Evolutionary conservation across 2,888 invertebrate genomes (phyloP).

Genomic region (Xylota sylvarum): DNA sequence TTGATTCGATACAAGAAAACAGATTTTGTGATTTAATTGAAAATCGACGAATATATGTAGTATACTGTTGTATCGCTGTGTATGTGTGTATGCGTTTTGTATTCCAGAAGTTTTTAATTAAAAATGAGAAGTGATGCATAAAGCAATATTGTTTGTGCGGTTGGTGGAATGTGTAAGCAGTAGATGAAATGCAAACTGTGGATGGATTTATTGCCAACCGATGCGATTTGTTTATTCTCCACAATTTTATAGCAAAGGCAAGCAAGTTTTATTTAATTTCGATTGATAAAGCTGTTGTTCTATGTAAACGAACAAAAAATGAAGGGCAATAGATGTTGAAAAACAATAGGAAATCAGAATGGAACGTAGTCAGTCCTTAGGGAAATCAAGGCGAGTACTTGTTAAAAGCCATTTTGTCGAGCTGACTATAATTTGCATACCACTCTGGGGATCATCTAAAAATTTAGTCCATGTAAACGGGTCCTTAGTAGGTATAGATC

Average conservation of each 20-base stretch:
- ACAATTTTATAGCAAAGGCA: constrained; percentile 6
- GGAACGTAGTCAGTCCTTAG: too few relatives aligned
- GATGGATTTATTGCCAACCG: constrained; percentile 30
- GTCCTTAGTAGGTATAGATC: too few relatives aligned
- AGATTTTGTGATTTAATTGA: constrained; percentile 68
- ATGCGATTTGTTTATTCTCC: constrained; percentile 32
- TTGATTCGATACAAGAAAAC: constrained; percentile 68
- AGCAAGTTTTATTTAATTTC: constrained; percentile 4
- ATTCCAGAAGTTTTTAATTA: constrained; percentile 62
- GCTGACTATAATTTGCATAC: too few relatives aligned
- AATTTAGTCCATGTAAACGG: too few relatives aligned
- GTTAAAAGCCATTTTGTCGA: too few relatives aligned
- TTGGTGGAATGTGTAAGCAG: constrained; percentile 7
- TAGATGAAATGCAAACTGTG: constrained; percentile 32
- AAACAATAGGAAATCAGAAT: too few relatives aligned
- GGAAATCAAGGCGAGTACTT: too few relatives aligned
- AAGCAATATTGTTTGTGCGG: constrained; percentile 42
- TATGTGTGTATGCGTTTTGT: neutral
- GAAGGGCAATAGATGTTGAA: too few relatives aligned
- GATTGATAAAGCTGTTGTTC: neutral
- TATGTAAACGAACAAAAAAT: neutral
- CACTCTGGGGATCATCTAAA: too few relatives aligned
- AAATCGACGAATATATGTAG: constrained; percentile 44
- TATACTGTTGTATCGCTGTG: neutral
- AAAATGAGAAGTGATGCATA: constrained; percentile 65